Evolutionary conservation across 2,113 vertebrate genomes (phyloP).

Genomic region (Aldabrachelys gigantea): DNA sequence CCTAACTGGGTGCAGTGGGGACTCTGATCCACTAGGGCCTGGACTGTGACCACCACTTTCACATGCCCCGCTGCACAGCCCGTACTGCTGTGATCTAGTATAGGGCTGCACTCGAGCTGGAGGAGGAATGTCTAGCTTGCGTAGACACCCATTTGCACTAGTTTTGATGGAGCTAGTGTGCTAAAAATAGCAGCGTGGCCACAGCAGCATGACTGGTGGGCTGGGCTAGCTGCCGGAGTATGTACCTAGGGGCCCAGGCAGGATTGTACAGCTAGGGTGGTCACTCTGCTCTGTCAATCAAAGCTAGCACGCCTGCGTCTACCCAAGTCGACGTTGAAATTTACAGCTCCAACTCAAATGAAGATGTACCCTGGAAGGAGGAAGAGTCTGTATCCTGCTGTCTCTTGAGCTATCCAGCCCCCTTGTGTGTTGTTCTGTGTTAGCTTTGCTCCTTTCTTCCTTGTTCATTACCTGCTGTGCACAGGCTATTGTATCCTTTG

Average conservation of each 20-base stretch:
- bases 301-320: fast-evolving
- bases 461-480: fast-evolving
- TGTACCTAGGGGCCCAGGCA: background rate
- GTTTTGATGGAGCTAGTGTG: background rate
- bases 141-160: background rate
- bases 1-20: fast-evolving
- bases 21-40: background rate
- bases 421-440: fast-evolving
- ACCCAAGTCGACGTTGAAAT: background rate
- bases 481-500: background rate
- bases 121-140: background rate
- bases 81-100: fast-evolving
- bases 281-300: background rate
- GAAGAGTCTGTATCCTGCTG: fast-evolving
- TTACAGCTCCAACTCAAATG: background rate
- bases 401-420: background rate
- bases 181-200: background rate
- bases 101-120: background rate
- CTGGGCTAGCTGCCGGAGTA: background rate
- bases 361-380: background rate
- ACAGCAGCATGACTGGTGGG: background rate
- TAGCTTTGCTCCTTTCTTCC: background rate
- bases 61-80: background rate
- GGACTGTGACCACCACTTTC: background rate
- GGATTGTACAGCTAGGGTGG: background rate